Conservation (phyloP, 2,888 invertebrate genomes). For the Opisthograptis luteolata region DNA sequence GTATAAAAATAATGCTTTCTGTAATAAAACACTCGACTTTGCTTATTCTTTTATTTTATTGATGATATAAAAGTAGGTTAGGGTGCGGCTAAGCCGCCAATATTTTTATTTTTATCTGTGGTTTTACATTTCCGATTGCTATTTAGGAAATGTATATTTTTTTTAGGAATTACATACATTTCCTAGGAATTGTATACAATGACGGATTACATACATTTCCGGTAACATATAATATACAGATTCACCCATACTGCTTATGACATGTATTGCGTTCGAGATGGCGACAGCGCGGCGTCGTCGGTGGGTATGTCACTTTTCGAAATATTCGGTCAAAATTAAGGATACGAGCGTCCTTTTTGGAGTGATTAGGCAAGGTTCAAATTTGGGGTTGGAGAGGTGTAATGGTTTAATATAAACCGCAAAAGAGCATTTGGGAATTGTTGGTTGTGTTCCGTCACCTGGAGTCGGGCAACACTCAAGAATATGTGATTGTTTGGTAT, state of each 20-base stretch:
- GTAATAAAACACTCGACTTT: too few relatives aligned
- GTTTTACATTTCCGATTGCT: too few relatives aligned
- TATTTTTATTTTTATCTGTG: too few relatives aligned
- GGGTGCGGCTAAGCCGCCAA: too few relatives aligned
- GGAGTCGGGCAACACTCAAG: not conserved
- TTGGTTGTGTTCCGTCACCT: slow-evolving; percentile 26
- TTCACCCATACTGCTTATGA: not conserved
- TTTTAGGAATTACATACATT: too few relatives aligned
- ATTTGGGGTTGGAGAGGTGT: slow-evolving; percentile 1
- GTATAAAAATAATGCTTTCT: too few relatives aligned
- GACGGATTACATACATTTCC: too few relatives aligned
- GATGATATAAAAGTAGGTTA: too few relatives aligned
- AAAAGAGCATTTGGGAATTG: slow-evolving; percentile 42
- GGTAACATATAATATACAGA: too few relatives aligned
- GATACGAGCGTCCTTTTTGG: not conserved
- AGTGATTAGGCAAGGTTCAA: slow-evolving; percentile 7
- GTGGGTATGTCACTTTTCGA: slow-evolving; percentile 9
- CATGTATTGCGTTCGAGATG: not conserved
- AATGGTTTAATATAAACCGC: slow-evolving; percentile 19
- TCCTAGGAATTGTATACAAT: too few relatives aligned
- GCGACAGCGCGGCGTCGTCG: slow-evolving; percentile 15
- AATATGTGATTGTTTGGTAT: not conserved
- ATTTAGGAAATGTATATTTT: too few relatives aligned
- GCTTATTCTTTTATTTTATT: too few relatives aligned
- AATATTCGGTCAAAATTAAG: slow-evolving; percentile 5